Percentiles rank a stretch among this genome's conserved stretches.
Evolutionary conservation across 2,888 invertebrate genomes (phyloP).

Genomic region (Hartigia nigra): DNA sequence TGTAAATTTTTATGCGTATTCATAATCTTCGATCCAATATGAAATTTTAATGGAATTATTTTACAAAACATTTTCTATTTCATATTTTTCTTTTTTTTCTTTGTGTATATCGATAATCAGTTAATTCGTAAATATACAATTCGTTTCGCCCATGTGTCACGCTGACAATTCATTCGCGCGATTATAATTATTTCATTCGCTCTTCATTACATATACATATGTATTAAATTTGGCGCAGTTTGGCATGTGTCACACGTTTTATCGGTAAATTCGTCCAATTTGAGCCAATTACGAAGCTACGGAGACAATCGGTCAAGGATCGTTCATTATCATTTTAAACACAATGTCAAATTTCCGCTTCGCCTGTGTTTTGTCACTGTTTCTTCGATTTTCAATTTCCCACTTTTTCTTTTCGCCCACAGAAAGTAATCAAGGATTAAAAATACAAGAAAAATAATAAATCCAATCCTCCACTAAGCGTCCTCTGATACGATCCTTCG

Average conservation of each 20-base stretch:
- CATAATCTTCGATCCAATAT: slow-evolving; percentile 14
- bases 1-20: background rate
- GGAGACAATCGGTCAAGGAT: too few species aligned
- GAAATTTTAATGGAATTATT: slow-evolving; percentile 21
- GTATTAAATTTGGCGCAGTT: slow-evolving; percentile 19
- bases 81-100: too few species aligned
- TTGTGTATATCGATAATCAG: background rate
- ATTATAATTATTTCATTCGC: background rate
- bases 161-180: background rate
- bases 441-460: too few species aligned
- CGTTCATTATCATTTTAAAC: too few species aligned
- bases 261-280: slow-evolving; percentile 23
- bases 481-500: too few species aligned
- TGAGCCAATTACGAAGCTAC: slow-evolving; percentile 24
- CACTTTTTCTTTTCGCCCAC: slow-evolving; percentile 14
- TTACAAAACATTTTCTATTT: slow-evolving; percentile 25
- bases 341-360: too few species aligned
- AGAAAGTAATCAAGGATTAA: too few species aligned
- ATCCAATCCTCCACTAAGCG: too few species aligned
- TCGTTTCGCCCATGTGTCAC: background rate
- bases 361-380: background rate
- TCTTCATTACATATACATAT: background rate
- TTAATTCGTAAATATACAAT: slow-evolving; percentile 4
- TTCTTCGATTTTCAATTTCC: background rate
- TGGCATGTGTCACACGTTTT: slow-evolving; percentile 11